Percentiles rank a stretch among this genome's conserved stretches.
Conservation (phyloP, 2,113 vertebrate genomes). For the Larimichthys polyactis region DNA sequence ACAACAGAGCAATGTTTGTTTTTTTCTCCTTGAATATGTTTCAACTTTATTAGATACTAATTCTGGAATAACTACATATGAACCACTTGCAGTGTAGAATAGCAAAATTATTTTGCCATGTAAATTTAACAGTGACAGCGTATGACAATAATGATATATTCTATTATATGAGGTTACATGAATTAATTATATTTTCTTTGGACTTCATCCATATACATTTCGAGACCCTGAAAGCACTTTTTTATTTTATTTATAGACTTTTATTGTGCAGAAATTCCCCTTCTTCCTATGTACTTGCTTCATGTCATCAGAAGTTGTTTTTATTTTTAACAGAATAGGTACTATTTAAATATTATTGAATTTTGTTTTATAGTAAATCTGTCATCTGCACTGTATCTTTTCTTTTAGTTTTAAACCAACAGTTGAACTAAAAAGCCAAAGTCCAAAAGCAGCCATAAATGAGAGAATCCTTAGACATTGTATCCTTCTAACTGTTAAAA, state of each 20-base stretch:
- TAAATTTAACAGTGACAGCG: slow-evolving; percentile 25
- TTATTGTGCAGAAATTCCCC: slow-evolving; percentile 6
- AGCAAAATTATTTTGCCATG: slow-evolving; percentile 23
- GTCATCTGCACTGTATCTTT: slow-evolving; percentile 28
- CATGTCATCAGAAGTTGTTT: slow-evolving; percentile 5
- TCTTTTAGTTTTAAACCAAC: slow-evolving; percentile 28
- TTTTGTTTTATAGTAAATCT: slow-evolving; percentile 20
- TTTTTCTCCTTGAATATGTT: slow-evolving; percentile 38
- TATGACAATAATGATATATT: background rate
- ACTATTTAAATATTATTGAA: slow-evolving; percentile 25
- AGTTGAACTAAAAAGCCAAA: slow-evolving; percentile 54
- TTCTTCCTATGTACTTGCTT: slow-evolving; percentile 6
- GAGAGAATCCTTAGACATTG: slow-evolving; percentile 15
- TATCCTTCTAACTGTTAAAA: slow-evolving; percentile 23
- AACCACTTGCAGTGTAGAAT: slow-evolving; percentile 47
- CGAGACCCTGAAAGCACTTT: slow-evolving; percentile 51
- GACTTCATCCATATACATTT: slow-evolving; percentile 30
- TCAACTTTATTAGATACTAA: slow-evolving; percentile 29
- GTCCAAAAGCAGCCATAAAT: slow-evolving; percentile 45
- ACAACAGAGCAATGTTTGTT: slow-evolving; percentile 62
- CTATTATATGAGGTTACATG: slow-evolving; percentile 3
- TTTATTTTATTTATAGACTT: slow-evolving; percentile 26
- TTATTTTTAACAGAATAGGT: slow-evolving; percentile 7
- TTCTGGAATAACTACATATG: slow-evolving; percentile 26
- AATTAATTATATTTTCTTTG: slow-evolving; percentile 4